These are phyloP conservation scores for Ochlodes sylvanus DNA, from an alignment of 2,888 invertebrate species.

Conservation along the genomic window DNA sequence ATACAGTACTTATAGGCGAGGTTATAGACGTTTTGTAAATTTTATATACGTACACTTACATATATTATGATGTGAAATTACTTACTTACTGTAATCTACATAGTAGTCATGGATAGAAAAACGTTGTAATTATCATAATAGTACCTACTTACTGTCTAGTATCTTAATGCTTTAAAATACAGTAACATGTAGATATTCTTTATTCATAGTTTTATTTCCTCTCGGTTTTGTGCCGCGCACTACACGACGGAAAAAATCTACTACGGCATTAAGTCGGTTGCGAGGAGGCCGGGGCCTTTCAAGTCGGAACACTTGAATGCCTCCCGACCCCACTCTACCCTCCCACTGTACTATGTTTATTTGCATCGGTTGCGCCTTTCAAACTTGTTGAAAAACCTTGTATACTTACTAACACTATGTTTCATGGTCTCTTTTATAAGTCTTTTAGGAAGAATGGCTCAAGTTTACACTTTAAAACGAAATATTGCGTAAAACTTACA, in stretches of 20 bases:
- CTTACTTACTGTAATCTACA: too few relatives aligned
- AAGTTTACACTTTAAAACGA: too few relatives aligned
- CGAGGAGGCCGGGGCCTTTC: conserved; percentile 65
- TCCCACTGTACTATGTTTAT: conserved; percentile 68
- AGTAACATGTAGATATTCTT: conserved; percentile 30
- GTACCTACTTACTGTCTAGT: background rate
- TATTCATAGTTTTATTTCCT: conserved; percentile 44
- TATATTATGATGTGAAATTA: too few relatives aligned
- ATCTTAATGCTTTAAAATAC: conserved; percentile 29
- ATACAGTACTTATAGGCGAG: too few relatives aligned
- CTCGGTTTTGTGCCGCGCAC: conserved; percentile 51
- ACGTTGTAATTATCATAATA: too few relatives aligned
- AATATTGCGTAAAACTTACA: too few relatives aligned
- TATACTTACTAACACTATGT: conserved; percentile 31
- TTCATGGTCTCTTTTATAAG: conserved; percentile 27
- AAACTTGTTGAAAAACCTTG: conserved; percentile 50
- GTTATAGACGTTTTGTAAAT: too few relatives aligned
- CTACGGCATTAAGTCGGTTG: conserved; percentile 72
- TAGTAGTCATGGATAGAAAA: too few relatives aligned
- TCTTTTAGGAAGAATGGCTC: background rate
- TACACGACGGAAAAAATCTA: conserved; percentile 76
- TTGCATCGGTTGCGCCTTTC: conserved; percentile 72
- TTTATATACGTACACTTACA: too few relatives aligned
- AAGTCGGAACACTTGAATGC: conserved; percentile 69
- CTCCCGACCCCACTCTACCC: conserved; percentile 54